Conservation (phyloP, 2,797 vertebrate species). For the Merluccius polli region DNA sequence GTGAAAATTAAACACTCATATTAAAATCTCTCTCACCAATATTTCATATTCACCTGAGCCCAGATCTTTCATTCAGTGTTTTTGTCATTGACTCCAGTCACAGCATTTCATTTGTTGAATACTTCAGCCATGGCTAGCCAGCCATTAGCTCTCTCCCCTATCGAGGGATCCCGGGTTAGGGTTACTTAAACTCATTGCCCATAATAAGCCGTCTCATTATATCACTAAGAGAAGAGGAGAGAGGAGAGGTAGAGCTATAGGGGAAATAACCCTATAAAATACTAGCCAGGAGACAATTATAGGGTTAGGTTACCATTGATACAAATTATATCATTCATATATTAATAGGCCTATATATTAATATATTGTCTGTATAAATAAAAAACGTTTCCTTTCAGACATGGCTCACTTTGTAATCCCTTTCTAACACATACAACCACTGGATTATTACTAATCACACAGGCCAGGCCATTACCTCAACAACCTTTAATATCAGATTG, state of each 20-base stretch:
- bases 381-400: not conserved
- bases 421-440: not conserved
- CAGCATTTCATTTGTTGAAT: conserved; percentile 2
- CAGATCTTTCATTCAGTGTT: not conserved
- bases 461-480: too few relatives aligned
- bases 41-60: not conserved
- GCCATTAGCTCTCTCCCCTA: not conserved
- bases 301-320: not conserved
- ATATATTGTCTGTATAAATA: not conserved
- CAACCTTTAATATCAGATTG: too few relatives aligned
- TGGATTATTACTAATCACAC: not conserved
- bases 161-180: not conserved
- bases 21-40: not conserved
- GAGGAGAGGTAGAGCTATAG: not conserved
- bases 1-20: conserved; percentile 26
- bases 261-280: not conserved
- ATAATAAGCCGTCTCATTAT: not conserved
- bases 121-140: too few relatives aligned
- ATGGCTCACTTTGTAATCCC: not conserved
- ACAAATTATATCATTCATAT: not conserved
- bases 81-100: not conserved
- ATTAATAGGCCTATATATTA: not conserved
- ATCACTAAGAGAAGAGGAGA: not conserved
- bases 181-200: not conserved
- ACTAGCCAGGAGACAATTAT: not conserved